Percentiles rank a stretch among this genome's conserved stretches.
These are phyloP conservation scores for Eupithecia dodoneata DNA, from an alignment of 2,888 invertebrate genomes.

Conservation along the genomic window DNA sequence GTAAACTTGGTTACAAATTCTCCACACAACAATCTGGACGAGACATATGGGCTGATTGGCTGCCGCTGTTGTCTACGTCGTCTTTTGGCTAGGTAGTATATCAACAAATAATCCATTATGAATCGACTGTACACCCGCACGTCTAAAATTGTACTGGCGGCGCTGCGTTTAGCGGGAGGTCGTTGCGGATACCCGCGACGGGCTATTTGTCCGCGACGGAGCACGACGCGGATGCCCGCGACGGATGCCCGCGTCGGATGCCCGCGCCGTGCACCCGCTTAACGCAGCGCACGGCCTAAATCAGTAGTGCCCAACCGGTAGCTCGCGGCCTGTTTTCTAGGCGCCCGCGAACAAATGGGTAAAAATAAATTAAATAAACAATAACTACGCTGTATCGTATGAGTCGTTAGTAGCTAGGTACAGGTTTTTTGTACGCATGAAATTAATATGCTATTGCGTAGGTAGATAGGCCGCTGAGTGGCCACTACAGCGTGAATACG, in stretches of 20 bases:
- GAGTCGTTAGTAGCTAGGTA: not conserved
- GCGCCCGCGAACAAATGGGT: not conserved
- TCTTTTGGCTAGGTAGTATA: constrained; percentile 13
- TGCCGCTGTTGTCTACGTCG: constrained; percentile 19
- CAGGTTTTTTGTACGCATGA: too few relatives aligned
- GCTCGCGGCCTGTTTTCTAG: not conserved
- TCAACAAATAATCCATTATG: constrained; percentile 7
- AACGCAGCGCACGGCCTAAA: not conserved
- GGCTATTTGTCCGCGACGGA: constrained; percentile 9
- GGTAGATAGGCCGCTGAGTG: too few relatives aligned
- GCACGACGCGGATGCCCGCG: constrained; percentile 7
- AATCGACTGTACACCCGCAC: constrained; percentile 5
- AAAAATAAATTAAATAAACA: not conserved
- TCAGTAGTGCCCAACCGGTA: not conserved
- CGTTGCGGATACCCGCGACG: constrained; percentile 5
- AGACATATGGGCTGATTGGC: constrained; percentile 15
- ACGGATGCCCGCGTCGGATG: constrained; percentile 7
- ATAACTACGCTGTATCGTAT: not conserved
- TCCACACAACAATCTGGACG: constrained; percentile 7
- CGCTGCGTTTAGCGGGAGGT: constrained; percentile 5
- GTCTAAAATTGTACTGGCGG: constrained; percentile 6
- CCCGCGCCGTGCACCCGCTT: constrained; percentile 5
- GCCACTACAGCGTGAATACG: not conserved
- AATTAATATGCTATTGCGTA: too few relatives aligned
- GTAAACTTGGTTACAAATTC: constrained; percentile 8